These are phyloP conservation scores for Actinemys pallida DNA, from an alignment of 2,113 vertebrate species.

Conservation along the genomic window DNA sequence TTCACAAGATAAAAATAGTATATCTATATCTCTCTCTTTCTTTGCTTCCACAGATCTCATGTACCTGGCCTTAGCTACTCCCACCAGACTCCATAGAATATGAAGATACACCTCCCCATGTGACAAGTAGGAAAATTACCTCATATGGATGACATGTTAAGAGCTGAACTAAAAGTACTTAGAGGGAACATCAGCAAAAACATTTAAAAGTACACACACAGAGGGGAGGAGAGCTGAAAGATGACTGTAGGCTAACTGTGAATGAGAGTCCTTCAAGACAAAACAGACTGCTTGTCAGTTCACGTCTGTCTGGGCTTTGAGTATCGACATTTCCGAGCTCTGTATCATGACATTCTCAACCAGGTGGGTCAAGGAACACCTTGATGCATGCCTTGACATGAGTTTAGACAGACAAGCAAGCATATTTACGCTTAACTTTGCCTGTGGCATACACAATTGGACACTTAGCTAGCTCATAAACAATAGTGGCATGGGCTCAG, in stretches of 20 bases:
- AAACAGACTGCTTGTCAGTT: constrained; percentile 35
- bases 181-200: not conserved
- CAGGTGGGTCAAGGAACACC: constrained; percentile 21
- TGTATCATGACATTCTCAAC: constrained; percentile 43
- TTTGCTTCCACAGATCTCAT: not conserved
- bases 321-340: constrained; percentile 7
- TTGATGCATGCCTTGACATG: not conserved
- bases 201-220: not conserved
- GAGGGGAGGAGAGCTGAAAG: too few relatives aligned
- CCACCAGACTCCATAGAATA: not conserved
- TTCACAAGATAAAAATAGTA: not conserved
- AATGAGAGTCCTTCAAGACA: not conserved
- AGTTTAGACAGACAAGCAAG: not conserved
- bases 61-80: not conserved
- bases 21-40: not conserved
- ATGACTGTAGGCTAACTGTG: not conserved
- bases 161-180: not conserved
- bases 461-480: not conserved
- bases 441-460: not conserved
- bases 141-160: accelerated
- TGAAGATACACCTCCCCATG: not conserved
- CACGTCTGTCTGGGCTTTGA: not conserved
- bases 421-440: not conserved
- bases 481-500: not conserved
- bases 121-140: not conserved